phyloP scores from a whole-genome alignment of 2,797 vertebrate genomes.

The Lagocephalus sceleratus region DNA sequence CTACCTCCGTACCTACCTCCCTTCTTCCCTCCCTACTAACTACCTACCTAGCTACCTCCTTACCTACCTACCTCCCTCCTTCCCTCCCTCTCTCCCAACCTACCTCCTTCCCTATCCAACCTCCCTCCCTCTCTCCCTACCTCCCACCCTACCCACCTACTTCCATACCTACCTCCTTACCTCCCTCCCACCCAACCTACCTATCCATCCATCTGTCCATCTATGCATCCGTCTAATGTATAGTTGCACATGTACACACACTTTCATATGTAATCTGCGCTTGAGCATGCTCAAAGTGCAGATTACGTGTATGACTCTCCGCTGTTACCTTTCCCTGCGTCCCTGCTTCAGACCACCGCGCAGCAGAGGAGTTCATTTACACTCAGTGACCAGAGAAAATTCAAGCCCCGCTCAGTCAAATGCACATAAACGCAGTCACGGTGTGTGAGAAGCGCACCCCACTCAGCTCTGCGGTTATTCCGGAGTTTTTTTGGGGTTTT shows the following conservation, averaged over 20 bases:
- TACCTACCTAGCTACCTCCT: constrained; percentile 19
- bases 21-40: too few relatives aligned
- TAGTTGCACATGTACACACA: not conserved
- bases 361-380: constrained; percentile 35
- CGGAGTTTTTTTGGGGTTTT: too few relatives aligned
- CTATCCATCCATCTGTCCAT: too few relatives aligned
- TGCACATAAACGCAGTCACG: not conserved
- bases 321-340: constrained; percentile 18
- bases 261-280: too few relatives aligned
- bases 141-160: constrained; percentile 23
- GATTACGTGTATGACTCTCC: constrained; percentile 27
- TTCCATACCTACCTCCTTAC: constrained; percentile 20
- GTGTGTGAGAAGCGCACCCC: not conserved
- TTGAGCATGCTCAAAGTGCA: constrained; percentile 21
- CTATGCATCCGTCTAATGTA: too few relatives aligned
- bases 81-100: constrained; percentile 30
- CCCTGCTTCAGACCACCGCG: constrained; percentile 33
- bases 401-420: constrained; percentile 3
- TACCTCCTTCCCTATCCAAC: constrained; percentile 13
- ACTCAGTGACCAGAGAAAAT: constrained; percentile 28
- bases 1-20: constrained; percentile 21
- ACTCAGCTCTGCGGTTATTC: not conserved
- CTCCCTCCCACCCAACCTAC: too few relatives aligned
- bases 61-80: constrained; percentile 22
- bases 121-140: constrained; percentile 16